Evolutionary conservation across 2,113 vertebrate genomes (phyloP).

Genomic region (Paramormyrops kingsleyae): DNA sequence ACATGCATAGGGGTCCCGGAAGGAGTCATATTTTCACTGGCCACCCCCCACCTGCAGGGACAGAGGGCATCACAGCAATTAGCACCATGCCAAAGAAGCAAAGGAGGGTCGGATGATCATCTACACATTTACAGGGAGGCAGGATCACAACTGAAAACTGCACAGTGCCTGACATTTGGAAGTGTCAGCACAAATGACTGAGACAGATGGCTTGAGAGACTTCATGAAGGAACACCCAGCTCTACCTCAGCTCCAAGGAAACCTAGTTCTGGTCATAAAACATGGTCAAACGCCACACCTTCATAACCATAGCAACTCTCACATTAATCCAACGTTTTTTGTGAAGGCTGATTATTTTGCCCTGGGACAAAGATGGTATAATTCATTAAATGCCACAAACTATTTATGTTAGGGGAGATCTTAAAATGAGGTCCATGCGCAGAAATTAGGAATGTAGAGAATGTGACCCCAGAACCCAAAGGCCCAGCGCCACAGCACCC

Average conservation of each 20-base stretch:
- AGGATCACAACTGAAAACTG: background rate
- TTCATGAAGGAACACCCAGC: background rate
- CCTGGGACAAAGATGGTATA: background rate
- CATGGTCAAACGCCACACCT: background rate
- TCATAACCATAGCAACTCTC: background rate
- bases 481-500: background rate
- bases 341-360: background rate
- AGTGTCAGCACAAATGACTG: background rate
- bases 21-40: slow-evolving; percentile 76
- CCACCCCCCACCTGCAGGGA: slow-evolving; percentile 48
- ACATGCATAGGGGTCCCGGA: slow-evolving; percentile 54
- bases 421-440: background rate
- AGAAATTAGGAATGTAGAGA: background rate
- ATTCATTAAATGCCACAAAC: background rate
- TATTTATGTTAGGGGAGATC: background rate
- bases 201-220: slow-evolving; percentile 8
- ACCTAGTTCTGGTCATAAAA: background rate
- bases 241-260: background rate
- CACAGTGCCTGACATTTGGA: background rate
- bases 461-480: background rate
- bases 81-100: background rate
- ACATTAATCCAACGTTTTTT: background rate
- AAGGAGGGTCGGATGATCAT: background rate
- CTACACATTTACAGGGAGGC: background rate
- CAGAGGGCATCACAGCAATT: background rate